Evolutionary conservation across 2,797 vertebrate species (phyloP).

Genomic region (Sebastes oblongus): DNA sequence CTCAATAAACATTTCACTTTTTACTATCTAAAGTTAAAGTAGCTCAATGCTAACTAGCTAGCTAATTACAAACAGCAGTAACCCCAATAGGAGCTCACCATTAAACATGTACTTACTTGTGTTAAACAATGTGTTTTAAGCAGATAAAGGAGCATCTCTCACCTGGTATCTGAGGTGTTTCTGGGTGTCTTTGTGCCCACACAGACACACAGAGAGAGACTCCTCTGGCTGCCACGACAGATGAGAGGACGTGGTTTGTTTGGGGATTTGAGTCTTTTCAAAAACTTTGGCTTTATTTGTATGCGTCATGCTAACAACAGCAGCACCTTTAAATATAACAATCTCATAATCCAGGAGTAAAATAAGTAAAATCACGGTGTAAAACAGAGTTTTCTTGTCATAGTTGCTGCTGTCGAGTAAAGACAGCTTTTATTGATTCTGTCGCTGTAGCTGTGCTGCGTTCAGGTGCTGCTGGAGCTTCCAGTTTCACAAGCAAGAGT

Average conservation of each 20-base stretch:
- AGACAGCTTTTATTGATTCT: slow-evolving; percentile 26
- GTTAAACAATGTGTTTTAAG: accelerated
- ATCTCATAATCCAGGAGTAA: neutral
- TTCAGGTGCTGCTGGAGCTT: slow-evolving; percentile 7
- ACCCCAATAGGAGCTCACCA: accelerated
- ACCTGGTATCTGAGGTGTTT: slow-evolving; percentile 40
- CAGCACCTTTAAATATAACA: neutral
- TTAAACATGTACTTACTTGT: accelerated
- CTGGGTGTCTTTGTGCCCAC: slow-evolving; percentile 38
- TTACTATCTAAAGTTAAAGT: neutral
- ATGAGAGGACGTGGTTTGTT: slow-evolving; percentile 48
- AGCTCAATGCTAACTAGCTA: slow-evolving; percentile 31
- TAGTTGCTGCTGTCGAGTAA: neutral
- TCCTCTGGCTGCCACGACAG: slow-evolving; percentile 45
- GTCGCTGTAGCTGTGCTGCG: slow-evolving; percentile 16
- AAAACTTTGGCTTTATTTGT: slow-evolving; percentile 28
- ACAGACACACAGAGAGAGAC: slow-evolving; percentile 7
- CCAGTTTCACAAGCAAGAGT: accelerated
- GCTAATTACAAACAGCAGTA: neutral
- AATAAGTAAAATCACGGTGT: neutral
- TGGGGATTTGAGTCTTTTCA: slow-evolving; percentile 33
- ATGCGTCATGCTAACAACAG: slow-evolving; percentile 55
- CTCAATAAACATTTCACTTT: neutral
- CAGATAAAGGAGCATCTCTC: neutral
- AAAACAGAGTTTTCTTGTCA: neutral